Conservation (phyloP, 2,113 vertebrate genomes). For the Willisornis vidua region DNA sequence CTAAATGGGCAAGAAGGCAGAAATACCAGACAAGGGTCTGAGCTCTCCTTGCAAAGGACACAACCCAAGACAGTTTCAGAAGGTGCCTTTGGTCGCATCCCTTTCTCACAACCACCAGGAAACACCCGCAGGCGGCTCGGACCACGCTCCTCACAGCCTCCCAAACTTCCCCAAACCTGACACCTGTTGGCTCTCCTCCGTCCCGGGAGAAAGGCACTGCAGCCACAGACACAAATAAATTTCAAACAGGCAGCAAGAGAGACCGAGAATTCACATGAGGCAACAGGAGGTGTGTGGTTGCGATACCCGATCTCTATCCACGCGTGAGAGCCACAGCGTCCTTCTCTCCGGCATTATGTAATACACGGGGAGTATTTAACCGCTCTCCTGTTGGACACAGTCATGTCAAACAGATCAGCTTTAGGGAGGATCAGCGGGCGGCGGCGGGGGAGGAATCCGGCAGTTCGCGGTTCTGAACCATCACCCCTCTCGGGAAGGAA, state of each 20-base stretch:
- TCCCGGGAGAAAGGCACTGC: background rate
- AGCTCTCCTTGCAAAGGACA: background rate
- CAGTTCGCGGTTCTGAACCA: accelerated
- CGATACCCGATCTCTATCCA: background rate
- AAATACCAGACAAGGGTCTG: background rate
- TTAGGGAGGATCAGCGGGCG: background rate
- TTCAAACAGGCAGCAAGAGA: background rate
- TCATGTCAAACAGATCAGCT: background rate
- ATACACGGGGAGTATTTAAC: background rate
- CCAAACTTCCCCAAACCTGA: background rate
- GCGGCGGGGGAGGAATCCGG: background rate
- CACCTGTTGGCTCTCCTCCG: background rate
- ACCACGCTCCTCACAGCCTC: background rate
- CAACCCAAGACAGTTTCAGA: accelerated
- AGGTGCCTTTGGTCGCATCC: background rate
- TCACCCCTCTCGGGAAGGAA: background rate
- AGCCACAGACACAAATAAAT: background rate
- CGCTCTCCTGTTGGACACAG: background rate
- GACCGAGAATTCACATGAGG: background rate
- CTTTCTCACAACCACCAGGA: background rate
- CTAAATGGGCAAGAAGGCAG: background rate
- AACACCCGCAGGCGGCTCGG: background rate
- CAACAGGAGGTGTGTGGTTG: background rate
- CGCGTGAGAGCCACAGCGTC: background rate
- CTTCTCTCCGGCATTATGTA: background rate